Evolutionary conservation across 2,797 vertebrate genomes (phyloP).

Genomic region (Crypturellus tataupa): DNA sequence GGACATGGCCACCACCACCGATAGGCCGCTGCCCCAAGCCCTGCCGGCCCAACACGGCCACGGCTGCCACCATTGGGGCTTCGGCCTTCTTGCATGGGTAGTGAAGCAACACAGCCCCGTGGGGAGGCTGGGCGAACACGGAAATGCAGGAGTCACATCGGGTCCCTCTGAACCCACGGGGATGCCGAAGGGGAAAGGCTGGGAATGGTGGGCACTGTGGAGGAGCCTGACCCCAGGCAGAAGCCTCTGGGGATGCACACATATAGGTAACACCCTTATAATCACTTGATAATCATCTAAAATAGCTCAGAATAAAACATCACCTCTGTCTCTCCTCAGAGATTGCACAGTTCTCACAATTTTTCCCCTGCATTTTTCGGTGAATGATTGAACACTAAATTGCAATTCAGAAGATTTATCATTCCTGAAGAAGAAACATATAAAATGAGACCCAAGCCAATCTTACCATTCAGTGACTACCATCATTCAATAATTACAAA

Average conservation of each 20-base stretch:
- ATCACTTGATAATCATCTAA: too few species aligned
- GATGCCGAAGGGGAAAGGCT: too few species aligned
- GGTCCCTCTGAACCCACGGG: too few species aligned
- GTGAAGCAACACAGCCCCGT: too few species aligned
- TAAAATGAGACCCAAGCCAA: background rate
- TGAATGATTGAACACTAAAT: background rate
- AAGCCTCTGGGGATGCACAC: background rate
- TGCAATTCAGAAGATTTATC: background rate
- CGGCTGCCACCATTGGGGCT: too few species aligned
- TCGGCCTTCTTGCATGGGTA: too few species aligned
- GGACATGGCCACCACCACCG: too few species aligned
- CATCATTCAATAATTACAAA: constrained; percentile 28
- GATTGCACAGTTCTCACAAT: background rate
- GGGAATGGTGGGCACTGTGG: too few species aligned
- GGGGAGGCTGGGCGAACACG: too few species aligned
- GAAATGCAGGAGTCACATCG: too few species aligned
- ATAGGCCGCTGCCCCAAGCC: too few species aligned
- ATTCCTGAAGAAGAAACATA: background rate
- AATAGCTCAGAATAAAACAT: fast-evolving
- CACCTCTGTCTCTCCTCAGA: background rate
- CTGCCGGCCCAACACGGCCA: too few species aligned
- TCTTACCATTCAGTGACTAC: background rate
- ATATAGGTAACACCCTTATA: background rate
- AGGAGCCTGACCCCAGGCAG: background rate
- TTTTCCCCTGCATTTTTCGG: background rate